Evolutionary conservation across 2,888 invertebrate species (phyloP), one percentile per base, ranked within the genome.

Genomic region (Catocala nupta): DNA sequence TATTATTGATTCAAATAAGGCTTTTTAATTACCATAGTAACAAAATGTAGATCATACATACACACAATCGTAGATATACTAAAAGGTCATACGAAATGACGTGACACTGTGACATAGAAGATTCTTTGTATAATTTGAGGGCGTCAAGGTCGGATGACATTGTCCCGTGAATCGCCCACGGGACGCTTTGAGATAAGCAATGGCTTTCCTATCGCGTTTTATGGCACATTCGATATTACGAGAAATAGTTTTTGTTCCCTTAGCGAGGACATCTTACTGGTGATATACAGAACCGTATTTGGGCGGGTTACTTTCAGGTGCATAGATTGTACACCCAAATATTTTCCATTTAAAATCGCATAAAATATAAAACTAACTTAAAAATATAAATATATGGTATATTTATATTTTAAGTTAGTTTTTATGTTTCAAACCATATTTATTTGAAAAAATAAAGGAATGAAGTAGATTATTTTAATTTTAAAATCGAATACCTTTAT

Each of bases 231-330:
- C 79, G 80, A 82, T 85, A 85, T 87, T 86, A 86, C 81, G 81
- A 80, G 85, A 79, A 84, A 87, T 87, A 85, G 85, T 86, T 87
- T 86, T 86, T 86, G 84, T 82, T 83, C 82, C 81, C 80, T 80
- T 70, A 71, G 75, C 76, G 75, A 77, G 69, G 77, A 78, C 77
- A 75, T 71, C 73, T 70, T 70, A 74, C 72, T 81, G 71, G 75
- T 70, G 73, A 65, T 69, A 55, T 56, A 39, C 80, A 75, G 83
- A 70, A 77, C 60, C 55, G 80, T 53, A 81, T 63, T 80, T 60
- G 7, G 36, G 5, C 36, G 36, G 9, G 36, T 3, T 25, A 25
- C 25, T 25, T 25, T 25, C 3, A 25, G 25, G 25, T 25, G 25
- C 25, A 25, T 25, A 25, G 25, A 25, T 4, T 39, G 36, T 0